phyloP scores from a whole-genome alignment of 2,113 vertebrate species.

The Castor canadensis region DNA sequence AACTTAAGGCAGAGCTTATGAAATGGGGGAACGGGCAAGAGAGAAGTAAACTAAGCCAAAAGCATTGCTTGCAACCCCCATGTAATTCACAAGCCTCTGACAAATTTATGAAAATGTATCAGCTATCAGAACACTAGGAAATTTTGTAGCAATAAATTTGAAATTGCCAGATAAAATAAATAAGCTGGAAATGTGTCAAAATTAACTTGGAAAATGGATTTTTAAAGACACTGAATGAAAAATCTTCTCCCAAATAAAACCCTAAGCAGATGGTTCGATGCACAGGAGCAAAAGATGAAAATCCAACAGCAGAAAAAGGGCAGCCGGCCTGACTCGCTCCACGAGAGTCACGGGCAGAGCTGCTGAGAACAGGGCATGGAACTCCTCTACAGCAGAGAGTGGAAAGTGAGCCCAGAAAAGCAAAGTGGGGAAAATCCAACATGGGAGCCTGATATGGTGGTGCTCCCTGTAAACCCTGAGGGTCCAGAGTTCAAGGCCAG shows the following conservation, averaged over 20 bases:
- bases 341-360: no score
- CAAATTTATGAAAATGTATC: background rate
- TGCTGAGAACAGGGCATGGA: no score
- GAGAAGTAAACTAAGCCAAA: background rate
- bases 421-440: background rate
- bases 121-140: background rate
- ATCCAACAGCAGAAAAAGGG: background rate
- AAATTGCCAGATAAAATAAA: background rate
- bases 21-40: background rate
- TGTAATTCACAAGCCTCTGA: background rate
- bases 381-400: no score
- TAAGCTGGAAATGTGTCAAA: constrained; percentile 32
- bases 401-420: no score
- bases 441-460: background rate
- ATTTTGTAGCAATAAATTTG: background rate
- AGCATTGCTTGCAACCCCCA: background rate
- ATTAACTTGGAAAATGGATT: background rate
- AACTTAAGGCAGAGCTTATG: background rate
- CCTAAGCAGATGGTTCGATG: background rate
- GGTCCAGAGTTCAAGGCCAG: background rate
- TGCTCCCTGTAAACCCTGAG: background rate
- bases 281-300: background rate
- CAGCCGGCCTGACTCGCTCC: no score
- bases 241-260: background rate
- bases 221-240: background rate